Conservation (phyloP, 2,888 invertebrate species). For the Anticlea derivata region DNA sequence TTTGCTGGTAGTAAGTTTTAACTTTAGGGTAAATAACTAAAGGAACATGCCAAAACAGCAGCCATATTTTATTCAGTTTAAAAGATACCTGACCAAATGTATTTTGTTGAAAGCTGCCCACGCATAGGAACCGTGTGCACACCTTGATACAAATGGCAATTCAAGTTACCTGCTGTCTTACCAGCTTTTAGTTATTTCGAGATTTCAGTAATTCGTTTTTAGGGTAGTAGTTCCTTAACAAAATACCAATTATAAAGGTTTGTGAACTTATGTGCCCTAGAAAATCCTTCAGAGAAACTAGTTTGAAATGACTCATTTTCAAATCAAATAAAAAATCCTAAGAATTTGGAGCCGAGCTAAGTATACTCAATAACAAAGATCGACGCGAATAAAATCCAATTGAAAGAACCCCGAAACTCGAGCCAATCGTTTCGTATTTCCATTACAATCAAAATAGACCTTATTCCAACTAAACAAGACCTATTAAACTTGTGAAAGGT, state of each 20-base stretch:
- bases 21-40: too few relatives aligned
- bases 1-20: too few relatives aligned
- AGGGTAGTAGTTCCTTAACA: too few relatives aligned
- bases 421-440: neutral
- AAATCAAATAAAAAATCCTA: too few relatives aligned
- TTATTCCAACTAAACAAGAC: neutral
- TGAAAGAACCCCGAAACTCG: conserved; percentile 12
- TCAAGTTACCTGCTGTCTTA: neutral
- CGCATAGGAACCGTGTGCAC: conserved; percentile 12
- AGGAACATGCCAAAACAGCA: neutral
- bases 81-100: neutral
- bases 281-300: too few relatives aligned
- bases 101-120: neutral
- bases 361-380: too few relatives aligned
- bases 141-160: neutral
- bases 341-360: too few relatives aligned
- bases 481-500: conserved; percentile 15
- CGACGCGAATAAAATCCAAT: neutral
- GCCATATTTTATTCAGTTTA: neutral
- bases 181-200: too few relatives aligned
- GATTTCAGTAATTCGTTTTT: too few relatives aligned
- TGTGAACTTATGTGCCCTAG: too few relatives aligned
- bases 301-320: too few relatives aligned
- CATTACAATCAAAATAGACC: conserved; percentile 1
- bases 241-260: too few relatives aligned